These are phyloP conservation scores for Diadophis punctatus DNA, from an alignment of 2,113 vertebrate genomes.

Conservation along the genomic window DNA sequence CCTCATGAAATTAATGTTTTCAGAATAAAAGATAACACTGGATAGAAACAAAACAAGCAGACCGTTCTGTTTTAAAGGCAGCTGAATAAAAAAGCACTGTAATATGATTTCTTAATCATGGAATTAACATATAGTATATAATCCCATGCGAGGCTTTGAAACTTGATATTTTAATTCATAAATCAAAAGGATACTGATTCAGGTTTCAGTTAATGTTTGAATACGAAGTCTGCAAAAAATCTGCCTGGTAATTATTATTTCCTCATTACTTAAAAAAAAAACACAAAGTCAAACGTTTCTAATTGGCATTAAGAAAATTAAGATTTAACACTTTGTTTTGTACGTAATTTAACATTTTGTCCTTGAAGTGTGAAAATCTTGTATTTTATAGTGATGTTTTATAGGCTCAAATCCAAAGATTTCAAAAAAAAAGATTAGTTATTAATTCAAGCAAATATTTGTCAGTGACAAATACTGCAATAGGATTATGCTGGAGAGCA, in stretches of 20 bases:
- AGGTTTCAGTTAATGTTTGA: conserved; percentile 32
- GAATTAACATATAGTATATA: neutral
- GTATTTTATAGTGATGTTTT: neutral
- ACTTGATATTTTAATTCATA: neutral
- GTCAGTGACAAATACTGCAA: neutral
- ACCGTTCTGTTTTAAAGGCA: neutral
- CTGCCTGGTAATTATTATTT: conserved; percentile 53
- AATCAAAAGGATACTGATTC: neutral
- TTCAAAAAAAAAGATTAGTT: neutral
- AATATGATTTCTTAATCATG: neutral
- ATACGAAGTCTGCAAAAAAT: conserved; percentile 47
- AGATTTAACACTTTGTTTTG: conserved; percentile 57
- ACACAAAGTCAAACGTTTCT: conserved; percentile 44
- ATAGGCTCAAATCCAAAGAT: neutral
- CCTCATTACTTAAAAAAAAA: conserved; percentile 40
- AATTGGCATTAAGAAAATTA: conserved; percentile 57
- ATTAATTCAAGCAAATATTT: neutral
- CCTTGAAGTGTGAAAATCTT: neutral
- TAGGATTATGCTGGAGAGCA: neutral
- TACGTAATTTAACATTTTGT: conserved; percentile 30
- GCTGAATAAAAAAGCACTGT: neutral
- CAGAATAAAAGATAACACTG: neutral
- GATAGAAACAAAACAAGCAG: neutral
- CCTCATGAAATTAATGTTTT: neutral
- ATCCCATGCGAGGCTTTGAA: neutral